Evolutionary conservation across 2,113 vertebrate species (phyloP).

Genomic region (Bubalus kerabau): DNA sequence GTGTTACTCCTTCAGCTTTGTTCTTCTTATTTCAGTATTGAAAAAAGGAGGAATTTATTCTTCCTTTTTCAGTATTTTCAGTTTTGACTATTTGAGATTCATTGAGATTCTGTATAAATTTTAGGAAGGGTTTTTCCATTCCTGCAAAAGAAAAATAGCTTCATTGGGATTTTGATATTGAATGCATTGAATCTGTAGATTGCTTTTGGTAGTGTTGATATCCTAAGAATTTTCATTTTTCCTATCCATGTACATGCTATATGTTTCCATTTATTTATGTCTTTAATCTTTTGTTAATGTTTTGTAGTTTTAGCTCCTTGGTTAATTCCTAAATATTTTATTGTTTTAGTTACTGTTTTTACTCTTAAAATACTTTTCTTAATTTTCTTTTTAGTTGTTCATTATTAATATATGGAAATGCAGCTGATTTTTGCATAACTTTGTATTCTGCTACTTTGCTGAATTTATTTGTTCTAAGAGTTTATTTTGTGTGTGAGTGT

Average conservation of each 20-base stretch:
- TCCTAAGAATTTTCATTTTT: neutral
- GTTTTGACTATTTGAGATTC: neutral
- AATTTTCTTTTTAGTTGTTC: neutral
- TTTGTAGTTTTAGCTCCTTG: neutral
- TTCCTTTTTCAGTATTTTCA: neutral
- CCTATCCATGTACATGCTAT: neutral
- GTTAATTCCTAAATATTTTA: neutral
- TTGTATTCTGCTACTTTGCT: neutral
- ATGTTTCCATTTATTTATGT: neutral
- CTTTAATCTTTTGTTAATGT: neutral
- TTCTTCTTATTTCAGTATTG: neutral
- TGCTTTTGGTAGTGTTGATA: neutral
- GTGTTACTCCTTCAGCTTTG: neutral
- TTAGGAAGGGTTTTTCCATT: neutral
- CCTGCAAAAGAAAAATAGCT: neutral
- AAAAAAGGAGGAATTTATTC: neutral
- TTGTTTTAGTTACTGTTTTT: neutral
- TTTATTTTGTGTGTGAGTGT: neutral
- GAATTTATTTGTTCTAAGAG: neutral
- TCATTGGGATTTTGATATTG: neutral
- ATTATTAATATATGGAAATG: neutral
- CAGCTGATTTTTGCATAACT: neutral
- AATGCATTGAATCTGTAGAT: neutral
- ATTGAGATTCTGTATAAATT: neutral
- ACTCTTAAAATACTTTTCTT: neutral